A percentile compares a stretch with the other conserved stretches of the same genome.
These are phyloP conservation scores for Peromyscus leucopus DNA, from an alignment of 2,113 vertebrate species.

Conservation along the genomic window DNA sequence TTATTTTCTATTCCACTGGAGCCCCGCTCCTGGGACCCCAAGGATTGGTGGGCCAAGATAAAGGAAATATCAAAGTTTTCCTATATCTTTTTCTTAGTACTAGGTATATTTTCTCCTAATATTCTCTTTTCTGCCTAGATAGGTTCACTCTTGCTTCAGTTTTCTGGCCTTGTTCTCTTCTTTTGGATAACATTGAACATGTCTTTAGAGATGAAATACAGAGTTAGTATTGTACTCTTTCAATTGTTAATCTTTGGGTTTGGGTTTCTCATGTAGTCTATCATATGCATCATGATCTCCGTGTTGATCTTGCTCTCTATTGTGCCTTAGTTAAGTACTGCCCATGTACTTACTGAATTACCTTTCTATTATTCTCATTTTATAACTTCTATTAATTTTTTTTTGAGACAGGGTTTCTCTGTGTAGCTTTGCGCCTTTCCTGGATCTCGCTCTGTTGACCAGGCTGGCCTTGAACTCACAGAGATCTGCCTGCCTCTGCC, in stretches of 20 bases:
- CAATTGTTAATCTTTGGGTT: background rate
- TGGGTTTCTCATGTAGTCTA: background rate
- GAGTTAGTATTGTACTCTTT: background rate
- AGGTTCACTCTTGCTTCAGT: background rate
- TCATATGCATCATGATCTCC: background rate
- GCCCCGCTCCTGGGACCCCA: background rate
- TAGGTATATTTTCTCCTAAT: background rate
- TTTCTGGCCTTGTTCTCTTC: background rate
- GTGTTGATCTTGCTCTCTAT: background rate
- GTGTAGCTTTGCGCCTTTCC: no score
- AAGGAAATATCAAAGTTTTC: background rate
- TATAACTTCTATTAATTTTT: background rate
- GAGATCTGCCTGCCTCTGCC: no score
- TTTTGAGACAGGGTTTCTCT: no score
- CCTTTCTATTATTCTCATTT: background rate
- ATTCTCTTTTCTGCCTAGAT: background rate
- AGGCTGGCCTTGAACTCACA: no score
- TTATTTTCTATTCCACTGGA: background rate
- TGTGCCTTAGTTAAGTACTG: background rate
- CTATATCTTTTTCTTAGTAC: background rate
- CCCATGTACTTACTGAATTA: background rate
- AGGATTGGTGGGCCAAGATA: fast-evolving
- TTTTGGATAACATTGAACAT: background rate
- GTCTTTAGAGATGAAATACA: background rate
- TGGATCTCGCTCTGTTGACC: no score